Conservation (phyloP, 2,113 vertebrate genomes). For the Clarias magur region DNA sequence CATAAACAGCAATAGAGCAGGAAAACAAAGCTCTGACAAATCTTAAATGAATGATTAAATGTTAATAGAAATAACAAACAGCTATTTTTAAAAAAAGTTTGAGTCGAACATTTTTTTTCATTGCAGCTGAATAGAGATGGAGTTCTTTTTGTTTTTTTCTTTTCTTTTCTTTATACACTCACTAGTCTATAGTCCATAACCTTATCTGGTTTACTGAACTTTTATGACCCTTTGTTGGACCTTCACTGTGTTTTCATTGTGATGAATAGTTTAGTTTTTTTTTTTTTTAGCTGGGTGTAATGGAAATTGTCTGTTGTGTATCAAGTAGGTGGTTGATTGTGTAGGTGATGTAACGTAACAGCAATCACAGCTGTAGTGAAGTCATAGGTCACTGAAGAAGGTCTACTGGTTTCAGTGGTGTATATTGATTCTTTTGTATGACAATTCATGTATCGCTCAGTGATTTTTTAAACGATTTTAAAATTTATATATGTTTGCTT, state of each 20-base stretch:
- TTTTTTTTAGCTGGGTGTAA: too few species aligned
- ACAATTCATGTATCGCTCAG: too few species aligned
- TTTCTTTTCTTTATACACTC: neutral
- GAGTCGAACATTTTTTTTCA: neutral
- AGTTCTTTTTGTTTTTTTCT: neutral
- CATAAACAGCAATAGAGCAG: neutral
- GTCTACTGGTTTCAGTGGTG: too few species aligned
- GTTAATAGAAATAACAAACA: neutral
- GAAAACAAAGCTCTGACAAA: neutral
- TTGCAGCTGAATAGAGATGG: neutral
- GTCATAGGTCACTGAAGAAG: too few species aligned
- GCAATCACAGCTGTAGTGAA: too few species aligned
- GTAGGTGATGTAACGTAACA: too few species aligned
- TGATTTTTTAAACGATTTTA: too few species aligned
- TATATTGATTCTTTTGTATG: too few species aligned
- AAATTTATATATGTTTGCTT: too few species aligned
- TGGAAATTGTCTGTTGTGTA: too few species aligned
- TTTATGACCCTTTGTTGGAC: neutral
- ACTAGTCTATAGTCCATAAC: neutral
- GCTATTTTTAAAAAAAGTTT: neutral
- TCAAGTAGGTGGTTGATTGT: too few species aligned
- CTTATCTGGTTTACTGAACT: neutral
- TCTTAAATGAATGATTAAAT: neutral
- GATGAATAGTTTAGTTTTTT: neutral
- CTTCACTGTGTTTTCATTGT: neutral